phyloP scores from a whole-genome alignment of 2,797 vertebrate genomes.

The Oceanodroma leucorhoa region DNA sequence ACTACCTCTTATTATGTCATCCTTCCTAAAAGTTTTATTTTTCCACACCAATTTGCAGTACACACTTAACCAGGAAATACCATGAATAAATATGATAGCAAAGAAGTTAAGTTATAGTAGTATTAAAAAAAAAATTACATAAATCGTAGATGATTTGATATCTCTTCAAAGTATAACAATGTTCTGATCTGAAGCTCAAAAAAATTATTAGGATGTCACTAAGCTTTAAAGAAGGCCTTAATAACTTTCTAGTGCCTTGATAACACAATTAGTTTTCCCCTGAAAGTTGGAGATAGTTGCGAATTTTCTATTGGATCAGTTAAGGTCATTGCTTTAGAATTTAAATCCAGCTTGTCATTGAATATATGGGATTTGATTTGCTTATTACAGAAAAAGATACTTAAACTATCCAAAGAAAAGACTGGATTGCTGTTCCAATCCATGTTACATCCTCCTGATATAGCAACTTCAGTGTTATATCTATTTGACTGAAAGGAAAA shows the following conservation, averaged over 20 bases:
- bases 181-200: background rate
- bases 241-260: background rate
- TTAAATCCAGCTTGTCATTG: background rate
- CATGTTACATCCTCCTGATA: background rate
- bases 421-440: background rate
- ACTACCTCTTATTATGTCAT: background rate
- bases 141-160: background rate
- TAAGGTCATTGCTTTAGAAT: background rate
- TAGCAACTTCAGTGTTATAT: background rate
- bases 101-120: background rate
- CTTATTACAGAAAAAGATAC: background rate
- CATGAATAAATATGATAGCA: background rate
- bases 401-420: background rate
- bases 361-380: background rate
- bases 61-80: constrained; percentile 8
- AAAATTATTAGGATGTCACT: background rate
- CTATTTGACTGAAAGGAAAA: background rate
- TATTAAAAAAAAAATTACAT: background rate
- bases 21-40: background rate
- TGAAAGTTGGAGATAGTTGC: background rate
- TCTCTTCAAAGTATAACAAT: background rate
- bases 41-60: background rate
- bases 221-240: background rate
- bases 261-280: background rate
- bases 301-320: background rate